Evolutionary conservation across 2,888 invertebrate genomes (phyloP), one percentile per base, ranked within the genome.

Genomic region (Heliconius erato): DNA sequence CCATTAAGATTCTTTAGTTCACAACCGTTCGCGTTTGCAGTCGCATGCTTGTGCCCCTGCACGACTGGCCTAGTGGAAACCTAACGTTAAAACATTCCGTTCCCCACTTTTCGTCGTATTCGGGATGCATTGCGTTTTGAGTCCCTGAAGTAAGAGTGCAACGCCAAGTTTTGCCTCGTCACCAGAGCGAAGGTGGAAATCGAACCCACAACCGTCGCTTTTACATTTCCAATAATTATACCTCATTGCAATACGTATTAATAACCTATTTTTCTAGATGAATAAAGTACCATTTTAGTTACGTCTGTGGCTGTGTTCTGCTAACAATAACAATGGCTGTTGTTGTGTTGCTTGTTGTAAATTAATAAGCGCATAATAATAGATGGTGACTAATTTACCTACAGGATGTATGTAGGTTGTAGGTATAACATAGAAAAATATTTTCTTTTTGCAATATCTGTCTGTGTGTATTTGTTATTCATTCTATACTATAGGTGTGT

Each of bases 321-420:
- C 16, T 78, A 35, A 67, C 44, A 67, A 40, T 77, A 28, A 44
- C 63, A 78, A 78, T 67, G 23, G 65, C 63, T 63, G 59, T 78
- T 78, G 67, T 78, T 78, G 77, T 67, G 63, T 40, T 44, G 26
- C 16, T 63, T 26, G 35, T 77, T 77, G 44, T 78, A 67, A 67
- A 78, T 78, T 78, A 76, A 63, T 40, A 63, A 76, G 78, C 67
- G 26, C 44, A 65, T 78, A 67, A 78, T 65, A 78, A 78, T 68
- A 78, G 78, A 68, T 68, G 7, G 68, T 67, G 78, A 78, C 44
- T 68, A 68, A 78, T 78, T 72, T 63, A 63, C 67, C 23, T 68
- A 28, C 44, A 49, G 28, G 76, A 76, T 63, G 63, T n/a, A n/a
- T 63, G 63, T n/a, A n/a, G 63, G 3, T 54, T 59, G 59, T 65